Evolutionary conservation across 2,113 vertebrate species (phyloP), one percentile per base, ranked within the genome.

Genomic region (Nematolebias whitei): DNA sequence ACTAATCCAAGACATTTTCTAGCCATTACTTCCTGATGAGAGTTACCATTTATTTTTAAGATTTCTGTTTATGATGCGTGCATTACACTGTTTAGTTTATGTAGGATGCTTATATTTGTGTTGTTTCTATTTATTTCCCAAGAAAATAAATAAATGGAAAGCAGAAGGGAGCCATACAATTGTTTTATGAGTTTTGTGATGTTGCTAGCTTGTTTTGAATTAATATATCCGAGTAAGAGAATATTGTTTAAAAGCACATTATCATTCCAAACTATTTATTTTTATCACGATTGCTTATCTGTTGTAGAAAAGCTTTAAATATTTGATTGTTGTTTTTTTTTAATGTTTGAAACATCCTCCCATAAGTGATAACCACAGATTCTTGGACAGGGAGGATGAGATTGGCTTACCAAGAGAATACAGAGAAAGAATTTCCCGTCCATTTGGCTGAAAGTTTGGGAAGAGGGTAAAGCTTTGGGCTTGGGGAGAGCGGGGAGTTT

Each of bases 381-480:
- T 60, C n/a, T 52, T 11, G n/a, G 22, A 49, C n/a, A 1, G 8
- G 83, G 38, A 77, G 26, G n/a, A 44, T 18, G 22, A 63, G 22
- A 71, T 6, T 5, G 51, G 12, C 26, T 64, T 22, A 15, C 50
- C 1, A 38, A 29, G 41, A 68, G 50, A 57, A 39, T 35, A 54
- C 75, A 70, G 57, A 73, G 80, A 82, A 84, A 88, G 85, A 55
- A 66, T 85, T 84, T 78, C 85, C 71, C 50, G 57, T 56, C 70
- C 55, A 58, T 81, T 79, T 76, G 80, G 66, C 55, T 9, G 12
- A 63, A 58, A 71, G 39, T 53, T 48, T 71, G 63, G 62, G 72
- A 78, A 79, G 41, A 76, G 78, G 70, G 65, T 74, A 71, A 77
- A 74, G 49, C 51, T 82, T 72, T 85, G 65, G 85, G 80, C 82